Base-by-base conservation (phyloP, 1,140 invertebrate genomes). In the Geopemphigus sp. region DNA sequence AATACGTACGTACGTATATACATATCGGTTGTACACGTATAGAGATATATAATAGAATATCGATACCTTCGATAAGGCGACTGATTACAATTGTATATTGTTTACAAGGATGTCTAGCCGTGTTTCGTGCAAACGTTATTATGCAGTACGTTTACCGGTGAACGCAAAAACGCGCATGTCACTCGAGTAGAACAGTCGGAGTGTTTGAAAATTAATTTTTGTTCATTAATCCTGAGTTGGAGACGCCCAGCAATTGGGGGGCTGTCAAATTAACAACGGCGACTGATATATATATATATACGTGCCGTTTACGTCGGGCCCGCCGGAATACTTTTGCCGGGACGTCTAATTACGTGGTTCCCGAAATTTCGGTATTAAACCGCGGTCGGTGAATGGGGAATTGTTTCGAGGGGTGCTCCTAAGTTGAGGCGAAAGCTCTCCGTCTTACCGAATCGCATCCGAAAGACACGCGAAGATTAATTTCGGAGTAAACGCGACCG, bases 381-480 rank as follows among this genome's bases (percentile, higher is more conserved):
- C 19, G 29, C 0, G 61, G 19, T 29, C 26, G 61, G 61, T 6
- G 12, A 64, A 29, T 39, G 26, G n/a, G 26, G 29, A 64, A 64
- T 17, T 64, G 61, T 64, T 64, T 64, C 14, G 59, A 29, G 29
- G 61, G n/a, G n/a, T n/a, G n/a, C n/a, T n/a, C n/a, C 11, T 17
- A 29, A 32, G 26, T 11, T 64, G 32, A 64, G 17, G 26, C 61
- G 64, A 47, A 66, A n/a, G 39, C 24, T 54, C 50, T 53, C 19
- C 68, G 39, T 70, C 68, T 53, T 26, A 54, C 14, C 50, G 19
- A 72, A 72, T 53, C 22, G 47, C 24, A 72, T 72, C 26, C 45
- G 26, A 72, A 72, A 53, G 68, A 72, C 68, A 26, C 50, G n/a
- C n/a, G 19, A 53, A 72, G 50, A 72, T 72, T 72, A 72, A 72